phyloP scores from a whole-genome alignment of 2,113 vertebrate genomes.

The Aptenodytes forsteri region DNA sequence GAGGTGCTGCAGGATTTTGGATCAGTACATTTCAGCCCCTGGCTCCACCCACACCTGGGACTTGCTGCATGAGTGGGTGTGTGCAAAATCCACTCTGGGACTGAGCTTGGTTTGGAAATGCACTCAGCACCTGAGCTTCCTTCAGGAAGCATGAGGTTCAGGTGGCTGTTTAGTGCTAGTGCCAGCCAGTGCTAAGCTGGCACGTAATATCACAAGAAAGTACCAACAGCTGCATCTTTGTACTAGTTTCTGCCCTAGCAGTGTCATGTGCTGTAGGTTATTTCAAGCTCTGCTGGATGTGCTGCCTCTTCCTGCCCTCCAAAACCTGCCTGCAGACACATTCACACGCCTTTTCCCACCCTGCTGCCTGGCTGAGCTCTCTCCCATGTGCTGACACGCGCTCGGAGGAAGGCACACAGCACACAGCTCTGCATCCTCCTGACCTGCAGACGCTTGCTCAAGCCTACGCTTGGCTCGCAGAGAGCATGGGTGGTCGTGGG shows the following conservation, averaged over 20 bases:
- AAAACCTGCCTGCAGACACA: background rate
- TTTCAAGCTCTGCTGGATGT: background rate
- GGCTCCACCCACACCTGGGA: background rate
- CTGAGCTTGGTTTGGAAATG: background rate
- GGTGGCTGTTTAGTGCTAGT: background rate
- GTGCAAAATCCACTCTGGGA: background rate
- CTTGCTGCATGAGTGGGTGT: accelerated
- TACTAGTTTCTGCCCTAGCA: background rate
- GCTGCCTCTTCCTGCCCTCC: background rate
- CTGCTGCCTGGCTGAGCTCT: background rate
- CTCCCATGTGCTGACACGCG: accelerated
- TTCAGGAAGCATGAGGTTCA: background rate
- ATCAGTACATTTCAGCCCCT: accelerated
- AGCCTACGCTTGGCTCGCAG: background rate
- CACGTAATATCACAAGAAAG: accelerated
- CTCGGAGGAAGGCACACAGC: background rate
- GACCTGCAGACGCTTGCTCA: background rate
- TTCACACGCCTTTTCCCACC: accelerated
- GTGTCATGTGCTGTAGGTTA: background rate
- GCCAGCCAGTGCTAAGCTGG: background rate
- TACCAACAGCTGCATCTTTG: background rate
- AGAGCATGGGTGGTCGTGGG: accelerated
- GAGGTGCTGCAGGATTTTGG: background rate
- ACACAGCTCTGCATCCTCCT: background rate
- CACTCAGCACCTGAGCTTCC: background rate